These are phyloP conservation scores for Nothura maculosa DNA, from an alignment of 2,797 vertebrate species.

Conservation along the genomic window DNA sequence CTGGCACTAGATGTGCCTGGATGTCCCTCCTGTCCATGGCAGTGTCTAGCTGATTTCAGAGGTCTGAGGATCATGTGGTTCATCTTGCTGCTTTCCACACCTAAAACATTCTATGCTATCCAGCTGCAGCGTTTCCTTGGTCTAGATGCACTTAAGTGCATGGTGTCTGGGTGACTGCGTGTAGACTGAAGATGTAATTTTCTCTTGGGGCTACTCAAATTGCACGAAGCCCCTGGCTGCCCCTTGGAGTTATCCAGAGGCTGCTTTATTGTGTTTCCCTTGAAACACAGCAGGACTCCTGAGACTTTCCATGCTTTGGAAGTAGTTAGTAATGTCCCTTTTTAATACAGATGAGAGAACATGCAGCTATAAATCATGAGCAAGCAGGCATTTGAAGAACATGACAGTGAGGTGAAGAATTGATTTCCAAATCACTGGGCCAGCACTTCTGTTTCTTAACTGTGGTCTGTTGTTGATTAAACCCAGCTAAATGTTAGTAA, in stretches of 20 bases:
- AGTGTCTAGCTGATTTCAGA: background rate
- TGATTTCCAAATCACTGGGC: background rate
- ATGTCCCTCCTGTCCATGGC: background rate
- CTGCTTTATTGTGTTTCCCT: background rate
- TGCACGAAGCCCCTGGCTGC: background rate
- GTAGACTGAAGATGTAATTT: background rate
- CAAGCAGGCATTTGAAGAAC: background rate
- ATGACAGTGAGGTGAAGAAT: background rate
- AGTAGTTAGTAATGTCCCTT: background rate
- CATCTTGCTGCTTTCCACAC: background rate
- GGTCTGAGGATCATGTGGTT: slow-evolving; percentile 1
- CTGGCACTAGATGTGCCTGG: background rate
- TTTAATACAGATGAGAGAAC: background rate
- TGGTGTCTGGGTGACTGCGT: background rate
- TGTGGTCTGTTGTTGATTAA: background rate
- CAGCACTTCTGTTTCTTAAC: background rate
- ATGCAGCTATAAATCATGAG: background rate
- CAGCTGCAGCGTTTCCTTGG: background rate
- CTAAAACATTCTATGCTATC: background rate
- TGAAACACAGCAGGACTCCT: background rate
- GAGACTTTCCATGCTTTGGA: background rate
- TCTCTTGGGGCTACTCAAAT: background rate
- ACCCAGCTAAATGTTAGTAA: background rate
- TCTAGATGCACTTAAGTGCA: background rate
- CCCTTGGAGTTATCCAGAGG: background rate